phyloP scores from a whole-genome alignment of 1,140 invertebrate genomes.

The Globodera ellingtonae region DNA sequence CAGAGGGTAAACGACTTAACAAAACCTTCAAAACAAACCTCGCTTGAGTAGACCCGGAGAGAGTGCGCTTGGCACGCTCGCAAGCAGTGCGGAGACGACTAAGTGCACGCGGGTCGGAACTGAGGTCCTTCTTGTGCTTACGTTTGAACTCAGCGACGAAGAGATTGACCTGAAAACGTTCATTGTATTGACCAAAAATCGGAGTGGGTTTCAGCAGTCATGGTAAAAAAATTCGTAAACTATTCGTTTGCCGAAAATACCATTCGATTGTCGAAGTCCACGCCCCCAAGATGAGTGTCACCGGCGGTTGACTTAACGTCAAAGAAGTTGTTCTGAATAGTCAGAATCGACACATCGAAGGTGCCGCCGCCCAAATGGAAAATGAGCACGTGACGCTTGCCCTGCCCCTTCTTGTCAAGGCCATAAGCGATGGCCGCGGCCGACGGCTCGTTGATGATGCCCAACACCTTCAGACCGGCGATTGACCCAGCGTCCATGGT shows the following conservation, averaged over 20 bases:
- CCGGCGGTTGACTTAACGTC: constrained; percentile 95
- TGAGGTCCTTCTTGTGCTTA: constrained; percentile 90
- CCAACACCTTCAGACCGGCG: too few relatives aligned
- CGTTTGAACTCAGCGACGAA: constrained; percentile 94
- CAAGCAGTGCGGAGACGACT: constrained; percentile 78
- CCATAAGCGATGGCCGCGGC: constrained; percentile 83
- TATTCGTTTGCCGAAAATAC: too few relatives aligned
- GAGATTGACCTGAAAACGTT: constrained; percentile 71
- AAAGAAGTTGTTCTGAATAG: constrained; percentile 89
- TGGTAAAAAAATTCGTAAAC: too few relatives aligned
- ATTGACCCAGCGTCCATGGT: too few relatives aligned
- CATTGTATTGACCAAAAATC: too few relatives aligned
- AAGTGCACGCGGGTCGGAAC: constrained; percentile 82
- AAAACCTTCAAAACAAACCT: too few relatives aligned
- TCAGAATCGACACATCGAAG: constrained; percentile 92
- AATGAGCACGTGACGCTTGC: constrained; percentile 67
- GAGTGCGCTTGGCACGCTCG: too few relatives aligned
- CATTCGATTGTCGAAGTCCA: too few relatives aligned
- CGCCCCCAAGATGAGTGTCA: background rate
- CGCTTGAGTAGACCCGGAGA: too few relatives aligned
- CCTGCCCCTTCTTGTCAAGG: constrained; percentile 78
- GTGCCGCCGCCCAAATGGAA: constrained; percentile 93
- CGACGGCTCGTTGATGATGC: constrained; percentile 72
- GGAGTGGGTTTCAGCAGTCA: constrained; percentile 57
- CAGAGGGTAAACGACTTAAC: too few relatives aligned